phyloP scores from a whole-genome alignment of 2,113 vertebrate species.

The Rhea pennata region DNA sequence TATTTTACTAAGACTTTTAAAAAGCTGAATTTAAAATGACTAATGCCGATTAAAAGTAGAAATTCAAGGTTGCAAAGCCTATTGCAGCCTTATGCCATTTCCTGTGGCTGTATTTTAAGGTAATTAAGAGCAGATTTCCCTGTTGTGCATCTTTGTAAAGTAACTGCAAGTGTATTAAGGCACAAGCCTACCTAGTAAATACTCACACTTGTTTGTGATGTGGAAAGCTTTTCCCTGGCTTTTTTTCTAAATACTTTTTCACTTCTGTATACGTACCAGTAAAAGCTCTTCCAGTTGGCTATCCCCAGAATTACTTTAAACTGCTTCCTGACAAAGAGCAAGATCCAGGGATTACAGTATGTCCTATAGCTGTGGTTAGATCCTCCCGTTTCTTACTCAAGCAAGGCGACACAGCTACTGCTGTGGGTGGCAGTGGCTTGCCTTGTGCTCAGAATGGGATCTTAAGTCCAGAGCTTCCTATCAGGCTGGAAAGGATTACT shows the following conservation, averaged over 20 bases:
- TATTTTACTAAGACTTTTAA: conserved; percentile 69
- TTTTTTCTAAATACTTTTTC: not conserved
- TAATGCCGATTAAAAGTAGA: conserved; percentile 67
- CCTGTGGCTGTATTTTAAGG: conserved; percentile 63
- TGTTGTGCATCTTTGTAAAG: conserved; percentile 29
- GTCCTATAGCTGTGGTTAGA: not conserved
- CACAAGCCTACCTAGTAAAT: not conserved
- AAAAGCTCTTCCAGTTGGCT: not conserved
- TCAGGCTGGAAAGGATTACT: not conserved
- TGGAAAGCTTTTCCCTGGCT: not conserved
- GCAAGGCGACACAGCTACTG: not conserved
- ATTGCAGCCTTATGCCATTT: conserved; percentile 60
- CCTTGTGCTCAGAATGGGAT: not conserved
- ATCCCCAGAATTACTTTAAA: not conserved
- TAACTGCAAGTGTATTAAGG: conserved; percentile 28
- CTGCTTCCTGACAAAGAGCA: not conserved
- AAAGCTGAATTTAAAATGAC: conserved; percentile 76
- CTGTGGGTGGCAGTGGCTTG: not conserved
- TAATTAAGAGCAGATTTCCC: conserved; percentile 65
- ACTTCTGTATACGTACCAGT: not conserved
- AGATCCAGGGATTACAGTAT: not conserved
- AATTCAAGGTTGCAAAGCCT: conserved; percentile 59
- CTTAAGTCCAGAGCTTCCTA: not conserved
- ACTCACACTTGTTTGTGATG: not conserved
- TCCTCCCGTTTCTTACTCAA: not conserved